These are phyloP conservation scores for Bugulina stolonifera DNA, from an alignment of 2,888 invertebrate genomes.

Conservation along the genomic window DNA sequence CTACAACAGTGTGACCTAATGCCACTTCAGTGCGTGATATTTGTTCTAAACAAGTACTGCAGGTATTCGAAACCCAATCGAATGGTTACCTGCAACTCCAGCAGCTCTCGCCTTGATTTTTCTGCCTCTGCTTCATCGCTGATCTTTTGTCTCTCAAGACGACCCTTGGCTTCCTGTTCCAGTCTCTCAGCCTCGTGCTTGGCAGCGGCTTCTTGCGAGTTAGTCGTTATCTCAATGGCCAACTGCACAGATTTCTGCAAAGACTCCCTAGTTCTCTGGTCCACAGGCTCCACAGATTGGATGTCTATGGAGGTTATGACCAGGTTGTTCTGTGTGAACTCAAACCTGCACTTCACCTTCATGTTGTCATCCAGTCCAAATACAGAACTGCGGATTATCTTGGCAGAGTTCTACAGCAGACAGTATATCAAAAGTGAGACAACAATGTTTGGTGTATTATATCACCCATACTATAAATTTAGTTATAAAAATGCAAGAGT, in stretches of 20 bases:
- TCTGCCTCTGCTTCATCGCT: slow-evolving; percentile 57
- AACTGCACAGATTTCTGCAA: slow-evolving; percentile 57
- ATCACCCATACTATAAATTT: too few species aligned
- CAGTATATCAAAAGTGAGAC: too few species aligned
- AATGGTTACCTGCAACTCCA: slow-evolving; percentile 48
- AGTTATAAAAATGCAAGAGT: too few species aligned
- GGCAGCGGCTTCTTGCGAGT: slow-evolving; percentile 57
- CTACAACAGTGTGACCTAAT: too few species aligned
- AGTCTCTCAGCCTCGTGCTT: slow-evolving; percentile 56
- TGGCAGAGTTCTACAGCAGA: slow-evolving; percentile 53
- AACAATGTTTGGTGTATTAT: too few species aligned
- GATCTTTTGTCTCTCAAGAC: slow-evolving; percentile 56
- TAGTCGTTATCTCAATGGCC: slow-evolving; percentile 58
- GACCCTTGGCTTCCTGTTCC: slow-evolving; percentile 56
- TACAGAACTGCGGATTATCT: slow-evolving; percentile 55
- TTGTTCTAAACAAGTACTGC: too few species aligned
- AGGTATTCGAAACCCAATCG: too few species aligned
- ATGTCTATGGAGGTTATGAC: slow-evolving; percentile 56
- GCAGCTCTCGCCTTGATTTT: slow-evolving; percentile 50
- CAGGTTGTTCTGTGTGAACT: slow-evolving; percentile 55
- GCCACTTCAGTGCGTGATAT: too few species aligned
- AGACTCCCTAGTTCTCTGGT: slow-evolving; percentile 56
- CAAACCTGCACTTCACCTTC: slow-evolving; percentile 52
- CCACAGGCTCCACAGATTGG: slow-evolving; percentile 57
- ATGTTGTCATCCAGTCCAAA: slow-evolving; percentile 55